These are phyloP conservation scores for Ichneumon xanthorius DNA, from an alignment of 2,888 invertebrate genomes.

Conservation along the genomic window DNA sequence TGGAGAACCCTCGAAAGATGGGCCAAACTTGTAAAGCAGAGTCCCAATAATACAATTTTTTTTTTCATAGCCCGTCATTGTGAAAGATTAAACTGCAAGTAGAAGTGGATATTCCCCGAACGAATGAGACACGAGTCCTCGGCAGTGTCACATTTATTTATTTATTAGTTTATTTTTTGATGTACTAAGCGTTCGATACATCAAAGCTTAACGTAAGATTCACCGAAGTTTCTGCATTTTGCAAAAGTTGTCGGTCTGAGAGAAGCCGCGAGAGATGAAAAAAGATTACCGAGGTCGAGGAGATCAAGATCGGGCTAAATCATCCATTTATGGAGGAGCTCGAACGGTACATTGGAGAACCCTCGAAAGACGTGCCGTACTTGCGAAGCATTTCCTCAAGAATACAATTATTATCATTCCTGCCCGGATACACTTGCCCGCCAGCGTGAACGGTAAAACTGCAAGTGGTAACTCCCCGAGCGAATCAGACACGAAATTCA, in stretches of 20 bases:
- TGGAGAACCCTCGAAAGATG: not conserved
- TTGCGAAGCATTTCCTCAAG: not conserved
- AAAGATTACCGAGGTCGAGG: not conserved
- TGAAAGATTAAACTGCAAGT: not conserved
- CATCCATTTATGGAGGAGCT: not conserved
- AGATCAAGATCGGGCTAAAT: not conserved
- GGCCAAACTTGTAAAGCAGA: not conserved
- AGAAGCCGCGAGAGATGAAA: too few species aligned
- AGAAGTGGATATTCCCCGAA: not conserved
- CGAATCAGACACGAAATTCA: slow-evolving; percentile 5
- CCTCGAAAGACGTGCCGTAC: not conserved
- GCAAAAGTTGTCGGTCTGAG: too few species aligned
- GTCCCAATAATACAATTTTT: not conserved
- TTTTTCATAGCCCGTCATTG: not conserved
- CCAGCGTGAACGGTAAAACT: not conserved
- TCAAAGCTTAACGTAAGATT: too few species aligned
- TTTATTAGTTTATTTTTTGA: too few species aligned
- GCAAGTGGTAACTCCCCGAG: not conserved
- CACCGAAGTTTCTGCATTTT: too few species aligned
- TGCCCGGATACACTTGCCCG: not conserved
- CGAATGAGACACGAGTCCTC: not conserved
- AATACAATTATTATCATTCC: not conserved
- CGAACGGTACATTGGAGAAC: not conserved
- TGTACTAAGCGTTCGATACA: too few species aligned
- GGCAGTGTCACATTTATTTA: too few species aligned